Evolutionary conservation across 2,888 invertebrate genomes (phyloP).

Genomic region (Mythimna albipuncta): DNA sequence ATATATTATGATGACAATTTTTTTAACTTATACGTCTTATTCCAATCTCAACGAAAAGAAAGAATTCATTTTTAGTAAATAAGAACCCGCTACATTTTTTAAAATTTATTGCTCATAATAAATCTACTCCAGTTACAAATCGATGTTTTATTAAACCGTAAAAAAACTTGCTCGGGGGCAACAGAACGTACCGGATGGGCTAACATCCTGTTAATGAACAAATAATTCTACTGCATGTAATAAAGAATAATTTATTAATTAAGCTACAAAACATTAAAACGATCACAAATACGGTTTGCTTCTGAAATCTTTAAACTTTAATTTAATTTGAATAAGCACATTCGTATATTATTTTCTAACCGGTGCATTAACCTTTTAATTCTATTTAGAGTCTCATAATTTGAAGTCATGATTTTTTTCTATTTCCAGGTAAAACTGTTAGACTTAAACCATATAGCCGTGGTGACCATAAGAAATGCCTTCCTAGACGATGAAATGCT

Average conservation of each 20-base stretch:
- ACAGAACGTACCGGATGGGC: conserved; percentile 57
- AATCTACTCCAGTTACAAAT: conserved; percentile 39
- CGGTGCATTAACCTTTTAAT: conserved; percentile 62
- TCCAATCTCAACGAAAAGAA: conserved; percentile 8
- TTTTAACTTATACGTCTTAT: neutral
- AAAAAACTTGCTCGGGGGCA: conserved; percentile 49
- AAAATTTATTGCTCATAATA: conserved; percentile 49
- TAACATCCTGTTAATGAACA: conserved; percentile 56
- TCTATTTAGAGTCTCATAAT: conserved; percentile 33
- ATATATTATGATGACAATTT: neutral
- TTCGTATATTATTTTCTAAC: conserved; percentile 32
- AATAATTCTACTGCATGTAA: conserved; percentile 29
- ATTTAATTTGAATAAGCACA: conserved; percentile 26
- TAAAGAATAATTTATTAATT: conserved; percentile 46
- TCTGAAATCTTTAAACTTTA: conserved; percentile 9
- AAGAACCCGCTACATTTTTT: conserved; percentile 16
- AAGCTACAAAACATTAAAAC: conserved; percentile 16
- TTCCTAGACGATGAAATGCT: conserved; percentile 81
- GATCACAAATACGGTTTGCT: conserved; percentile 30
- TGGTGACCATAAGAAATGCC: conserved; percentile 81
- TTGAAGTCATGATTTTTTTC: conserved; percentile 37
- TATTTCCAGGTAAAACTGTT: conserved; percentile 86
- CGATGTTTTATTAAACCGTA: conserved; percentile 19
- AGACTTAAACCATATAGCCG: conserved; percentile 80
- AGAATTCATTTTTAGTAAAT: conserved; percentile 20